Evolutionary conservation across 2,797 vertebrate genomes (phyloP).

Genomic region (Amblyopsis hoosieri): DNA sequence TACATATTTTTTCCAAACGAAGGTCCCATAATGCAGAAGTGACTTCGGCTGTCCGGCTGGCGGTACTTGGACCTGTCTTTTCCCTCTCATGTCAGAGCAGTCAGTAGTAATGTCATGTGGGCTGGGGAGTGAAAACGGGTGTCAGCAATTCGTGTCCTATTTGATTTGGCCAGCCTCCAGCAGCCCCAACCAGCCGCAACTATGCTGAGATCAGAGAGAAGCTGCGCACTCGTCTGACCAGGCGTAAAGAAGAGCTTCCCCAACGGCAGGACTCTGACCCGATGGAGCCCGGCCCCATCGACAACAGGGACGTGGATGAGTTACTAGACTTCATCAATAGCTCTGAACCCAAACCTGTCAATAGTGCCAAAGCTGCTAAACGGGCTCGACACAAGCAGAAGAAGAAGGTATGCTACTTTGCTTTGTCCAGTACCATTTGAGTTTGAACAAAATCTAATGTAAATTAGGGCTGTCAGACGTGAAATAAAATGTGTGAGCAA

Average conservation of each 20-base stretch:
- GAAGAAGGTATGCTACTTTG: constrained; percentile 83
- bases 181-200: constrained; percentile 97
- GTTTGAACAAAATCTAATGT: too few species aligned
- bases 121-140: not conserved
- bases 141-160: not conserved
- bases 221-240: constrained; percentile 91
- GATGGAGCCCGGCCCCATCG: constrained; percentile 75
- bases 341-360: constrained; percentile 92
- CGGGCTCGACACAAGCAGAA: constrained; percentile 97
- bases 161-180: constrained; percentile 84
- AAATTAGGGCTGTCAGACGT: too few species aligned
- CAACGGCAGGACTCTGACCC: constrained; percentile 90
- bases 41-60: too few species aligned
- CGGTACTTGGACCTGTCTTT: too few species aligned
- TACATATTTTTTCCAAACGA: too few species aligned
- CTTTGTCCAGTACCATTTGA: not conserved
- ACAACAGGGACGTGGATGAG: constrained; percentile 95
- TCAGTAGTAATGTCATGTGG: not conserved
- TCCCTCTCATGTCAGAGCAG: not conserved
- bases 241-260: constrained; percentile 95
- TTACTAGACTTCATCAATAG: constrained; percentile 98
- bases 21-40: too few species aligned
- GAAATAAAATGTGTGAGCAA: too few species aligned
- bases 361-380: constrained; percentile 97
- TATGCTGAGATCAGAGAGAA: constrained; percentile 98